Conservation (phyloP, 2,113 vertebrate species). For the Laticauda colubrina region DNA sequence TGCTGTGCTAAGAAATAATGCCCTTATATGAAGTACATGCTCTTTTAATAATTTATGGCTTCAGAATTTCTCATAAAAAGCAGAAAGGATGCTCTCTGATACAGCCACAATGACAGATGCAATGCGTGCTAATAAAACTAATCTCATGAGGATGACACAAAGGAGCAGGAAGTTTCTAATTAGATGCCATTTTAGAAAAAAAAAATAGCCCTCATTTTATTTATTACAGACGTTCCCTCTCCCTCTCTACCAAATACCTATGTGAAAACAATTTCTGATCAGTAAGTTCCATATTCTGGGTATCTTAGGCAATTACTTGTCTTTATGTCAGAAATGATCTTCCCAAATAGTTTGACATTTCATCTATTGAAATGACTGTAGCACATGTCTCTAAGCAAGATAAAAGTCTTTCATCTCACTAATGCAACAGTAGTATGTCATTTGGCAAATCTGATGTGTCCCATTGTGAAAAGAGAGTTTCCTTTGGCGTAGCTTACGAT, state of each 20-base stretch:
- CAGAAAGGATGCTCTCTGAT: slow-evolving; percentile 1
- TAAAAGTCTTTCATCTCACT: slow-evolving; percentile 52
- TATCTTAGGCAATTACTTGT: slow-evolving; percentile 48
- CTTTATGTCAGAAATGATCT: slow-evolving; percentile 55
- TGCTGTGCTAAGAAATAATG: background rate
- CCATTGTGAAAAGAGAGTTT: slow-evolving; percentile 51
- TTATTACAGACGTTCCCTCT: slow-evolving; percentile 8
- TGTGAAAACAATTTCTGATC: slow-evolving; percentile 28
- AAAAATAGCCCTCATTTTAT: slow-evolving; percentile 21
- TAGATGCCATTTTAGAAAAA: slow-evolving; percentile 27
- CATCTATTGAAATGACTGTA: slow-evolving; percentile 53
- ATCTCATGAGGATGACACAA: background rate
- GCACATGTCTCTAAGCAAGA: slow-evolving; percentile 47
- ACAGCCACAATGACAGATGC: slow-evolving; percentile 28
- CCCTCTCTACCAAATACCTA: background rate
- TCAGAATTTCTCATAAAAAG: slow-evolving; percentile 12
- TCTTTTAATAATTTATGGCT: slow-evolving; percentile 14
- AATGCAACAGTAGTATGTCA: slow-evolving; percentile 38
- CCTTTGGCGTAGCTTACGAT: slow-evolving; percentile 16
- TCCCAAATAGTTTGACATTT: slow-evolving; percentile 52
- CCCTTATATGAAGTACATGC: background rate
- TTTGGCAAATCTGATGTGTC: slow-evolving; percentile 54
- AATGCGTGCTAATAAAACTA: slow-evolving; percentile 31
- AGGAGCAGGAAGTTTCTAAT: slow-evolving; percentile 17
- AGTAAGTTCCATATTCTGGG: slow-evolving; percentile 40